Base-by-base conservation (phyloP, 2,888 invertebrate genomes). In the Opisthograptis luteolata region DNA sequence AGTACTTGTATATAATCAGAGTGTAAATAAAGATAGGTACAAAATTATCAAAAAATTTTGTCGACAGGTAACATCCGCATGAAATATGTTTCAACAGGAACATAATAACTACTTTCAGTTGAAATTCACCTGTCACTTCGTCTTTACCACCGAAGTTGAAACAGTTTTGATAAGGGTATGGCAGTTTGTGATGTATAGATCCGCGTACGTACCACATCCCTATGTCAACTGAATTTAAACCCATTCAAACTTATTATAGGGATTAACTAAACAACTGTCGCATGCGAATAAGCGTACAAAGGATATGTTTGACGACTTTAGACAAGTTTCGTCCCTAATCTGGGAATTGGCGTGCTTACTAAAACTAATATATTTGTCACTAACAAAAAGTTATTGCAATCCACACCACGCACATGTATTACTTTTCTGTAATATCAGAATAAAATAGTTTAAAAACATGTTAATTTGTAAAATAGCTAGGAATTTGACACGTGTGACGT, bases 141-240 rank as follows among this genome's bases (percentile, higher is more conserved):
- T 66, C 65, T 69, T 69, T 68, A 64, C 66, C 64, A 58, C 62
- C 62, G 59, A 69, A 73, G 64, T 75, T 74, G 59, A 61, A 55
- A 51, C 46, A 45, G 65, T 54, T 69, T 71, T 81, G 81, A 81
- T 66, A 66, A 74, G 79, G 81, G 81, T 81, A 64, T 70, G 81
- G 81, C 83, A 76, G 68, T 62, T 66, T 66, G 58, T 71, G 64
- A 70, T 68, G 59, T 62, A 64, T 66, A 60, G 58, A 64, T 63
- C 65, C 55, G 48, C 34, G 53, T 55, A 55, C 44, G 37, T 55
- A 63, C 56, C 55, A 49, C 52, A 57, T 52, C 48, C 54, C 47
- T 39, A 54, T 53, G 60, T 50, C 55, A 58, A 55, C 55, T 46
- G 47, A 62, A 57, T 54, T 63, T 49, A 54, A 62, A 60, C 61